Evolutionary conservation across 2,888 invertebrate species (phyloP).

Genomic region (Ennomos quercinarius): DNA sequence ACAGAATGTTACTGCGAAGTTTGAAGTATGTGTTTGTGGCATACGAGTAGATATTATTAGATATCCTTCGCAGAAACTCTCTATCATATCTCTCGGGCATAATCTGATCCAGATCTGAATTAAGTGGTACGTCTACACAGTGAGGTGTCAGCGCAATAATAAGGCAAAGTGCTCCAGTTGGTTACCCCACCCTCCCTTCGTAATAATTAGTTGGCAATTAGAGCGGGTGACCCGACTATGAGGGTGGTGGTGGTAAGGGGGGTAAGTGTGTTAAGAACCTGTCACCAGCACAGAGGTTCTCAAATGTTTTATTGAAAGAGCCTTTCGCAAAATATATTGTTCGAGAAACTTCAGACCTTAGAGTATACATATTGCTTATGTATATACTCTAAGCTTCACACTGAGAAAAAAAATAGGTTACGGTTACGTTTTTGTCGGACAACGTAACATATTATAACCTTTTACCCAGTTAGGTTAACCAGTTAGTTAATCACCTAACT

Average conservation of each 20-base stretch:
- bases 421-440: no score
- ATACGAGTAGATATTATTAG: background rate
- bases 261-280: constrained; percentile 36
- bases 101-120: constrained; percentile 34
- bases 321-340: background rate
- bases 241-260: constrained; percentile 10
- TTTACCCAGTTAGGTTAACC: no score
- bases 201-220: constrained; percentile 50
- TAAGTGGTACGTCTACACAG: constrained; percentile 27
- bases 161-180: constrained; percentile 30
- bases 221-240: constrained; percentile 37
- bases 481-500: no score
- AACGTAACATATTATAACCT: no score
- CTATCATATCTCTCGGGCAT: constrained; percentile 10
- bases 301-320: constrained; percentile 19
- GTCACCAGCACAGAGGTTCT: constrained; percentile 25
- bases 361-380: no score
- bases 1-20: no score
- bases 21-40: background rate
- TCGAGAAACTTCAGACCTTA: no score
- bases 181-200: constrained; percentile 28
- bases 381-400: no score
- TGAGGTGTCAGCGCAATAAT: constrained; percentile 34
- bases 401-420: no score
- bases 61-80: constrained; percentile 6